phyloP scores from a whole-genome alignment of 64 coral and sea anemone genomes.

The Catalaphyllia jardinei region DNA sequence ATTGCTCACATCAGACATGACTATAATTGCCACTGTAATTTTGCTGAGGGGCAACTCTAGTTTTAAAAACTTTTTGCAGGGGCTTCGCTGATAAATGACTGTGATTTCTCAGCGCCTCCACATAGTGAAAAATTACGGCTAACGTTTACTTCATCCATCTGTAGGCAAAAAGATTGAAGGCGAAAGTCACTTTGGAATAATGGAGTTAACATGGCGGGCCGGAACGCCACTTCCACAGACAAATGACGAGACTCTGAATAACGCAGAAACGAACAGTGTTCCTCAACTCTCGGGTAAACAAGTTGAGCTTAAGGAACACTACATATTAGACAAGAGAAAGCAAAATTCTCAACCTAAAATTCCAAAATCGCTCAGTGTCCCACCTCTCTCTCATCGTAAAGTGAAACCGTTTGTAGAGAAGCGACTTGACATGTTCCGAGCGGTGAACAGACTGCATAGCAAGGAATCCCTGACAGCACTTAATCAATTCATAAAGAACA shows the following conservation, averaged over 20 bases:
- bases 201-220: constrained; percentile 43
- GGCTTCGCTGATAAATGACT: no score
- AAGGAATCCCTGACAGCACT: constrained; percentile 9
- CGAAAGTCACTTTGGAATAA: constrained; percentile 24
- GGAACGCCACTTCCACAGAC: constrained; percentile 5
- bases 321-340: neutral
- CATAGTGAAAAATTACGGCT: no score
- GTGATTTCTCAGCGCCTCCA: no score
- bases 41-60: no score
- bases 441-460: constrained; percentile 1
- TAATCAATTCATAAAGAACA: neutral
- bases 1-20: no score
- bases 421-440: constrained; percentile 4
- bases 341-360: neutral
- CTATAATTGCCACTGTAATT: no score
- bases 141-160: neutral
- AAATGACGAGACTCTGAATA: neutral
- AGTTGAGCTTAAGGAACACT: neutral
- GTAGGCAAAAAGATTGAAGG: constrained; percentile 13
- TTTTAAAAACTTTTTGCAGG: no score
- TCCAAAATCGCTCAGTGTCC: constrained; percentile 5
- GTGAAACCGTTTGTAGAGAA: constrained; percentile 12
- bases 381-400: neutral
- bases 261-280: neutral
- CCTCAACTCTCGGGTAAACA: neutral